A percentile compares a stretch with the other conserved stretches of the same genome.
phyloP scores from a whole-genome alignment of 2,888 invertebrate species.

The Sipha maydis region DNA sequence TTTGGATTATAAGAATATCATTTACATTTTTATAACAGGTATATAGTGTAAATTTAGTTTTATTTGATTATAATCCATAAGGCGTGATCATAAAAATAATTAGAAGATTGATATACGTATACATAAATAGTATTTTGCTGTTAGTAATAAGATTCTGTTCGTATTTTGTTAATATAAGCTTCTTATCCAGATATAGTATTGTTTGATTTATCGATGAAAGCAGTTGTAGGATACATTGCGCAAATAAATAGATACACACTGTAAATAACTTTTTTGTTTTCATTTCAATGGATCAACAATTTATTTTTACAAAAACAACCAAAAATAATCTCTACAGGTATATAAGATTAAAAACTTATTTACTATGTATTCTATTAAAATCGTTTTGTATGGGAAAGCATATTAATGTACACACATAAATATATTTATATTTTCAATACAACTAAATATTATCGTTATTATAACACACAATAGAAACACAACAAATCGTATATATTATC shows the following conservation, averaged over 20 bases:
- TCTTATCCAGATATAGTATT: no score
- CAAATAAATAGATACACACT: not conserved
- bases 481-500: conserved; percentile 37
- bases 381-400: not conserved
- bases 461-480: conserved; percentile 54
- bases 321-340: conserved; percentile 33
- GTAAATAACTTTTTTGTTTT: conserved; percentile 16
- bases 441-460: conserved; percentile 23
- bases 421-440: conserved; percentile 4
- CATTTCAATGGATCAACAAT: conserved; percentile 28
- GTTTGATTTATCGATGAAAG: not conserved
- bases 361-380: conserved; percentile 7
- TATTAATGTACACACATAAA: conserved; percentile 31
- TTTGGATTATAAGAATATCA: no score
- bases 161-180: no score
- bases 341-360: conserved; percentile 24
- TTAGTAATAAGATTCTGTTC: no score
- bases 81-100: no score
- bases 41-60: no score
- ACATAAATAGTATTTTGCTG: no score
- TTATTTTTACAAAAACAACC: conserved; percentile 50
- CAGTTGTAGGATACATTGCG: not conserved
- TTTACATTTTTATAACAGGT: no score
- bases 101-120: no score
- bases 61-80: no score